phyloP scores from a whole-genome alignment of 1,140 invertebrate species.

The Cylas formicarius region DNA sequence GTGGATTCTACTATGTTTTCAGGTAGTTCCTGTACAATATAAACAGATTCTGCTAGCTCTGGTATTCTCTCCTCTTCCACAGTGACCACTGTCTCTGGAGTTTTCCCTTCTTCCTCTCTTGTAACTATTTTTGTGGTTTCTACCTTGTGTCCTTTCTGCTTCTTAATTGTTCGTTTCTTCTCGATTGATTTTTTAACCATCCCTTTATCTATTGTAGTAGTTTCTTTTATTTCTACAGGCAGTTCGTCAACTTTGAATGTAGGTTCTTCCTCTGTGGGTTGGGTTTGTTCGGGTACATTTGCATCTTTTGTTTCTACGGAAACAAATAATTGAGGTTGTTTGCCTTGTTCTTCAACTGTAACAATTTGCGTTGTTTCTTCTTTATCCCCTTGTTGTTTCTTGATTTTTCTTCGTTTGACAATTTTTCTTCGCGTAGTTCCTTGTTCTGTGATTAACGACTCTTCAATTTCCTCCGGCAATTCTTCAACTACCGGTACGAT shows the following conservation, averaged over 20 bases:
- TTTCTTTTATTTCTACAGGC: conserved; percentile 33
- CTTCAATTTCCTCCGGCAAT: conserved; percentile 13
- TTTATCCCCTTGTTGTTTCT: conserved; percentile 10
- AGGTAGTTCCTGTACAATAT: conserved; percentile 35
- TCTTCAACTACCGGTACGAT: conserved; percentile 28
- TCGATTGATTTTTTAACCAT: conserved; percentile 37
- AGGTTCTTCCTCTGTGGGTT: conserved; percentile 23
- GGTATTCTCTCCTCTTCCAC: conserved; percentile 30
- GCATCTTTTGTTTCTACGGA: conserved; percentile 40
- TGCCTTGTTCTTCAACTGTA: conserved; percentile 34
- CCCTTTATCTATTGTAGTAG: conserved; percentile 26
- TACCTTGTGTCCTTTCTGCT: conserved; percentile 33
- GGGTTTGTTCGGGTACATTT: conserved; percentile 3
- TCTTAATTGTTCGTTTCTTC: conserved; percentile 40
- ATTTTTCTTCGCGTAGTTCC: conserved; percentile 6
- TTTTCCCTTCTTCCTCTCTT: conserved; percentile 32
- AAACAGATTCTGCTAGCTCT: conserved; percentile 17
- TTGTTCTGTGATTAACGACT: conserved; percentile 8
- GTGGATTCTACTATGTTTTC: conserved; percentile 41
- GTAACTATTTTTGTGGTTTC: conserved; percentile 37
- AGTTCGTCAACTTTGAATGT: conserved; percentile 10
- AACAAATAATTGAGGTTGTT: conserved; percentile 33
- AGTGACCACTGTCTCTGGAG: conserved; percentile 31
- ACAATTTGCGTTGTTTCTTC: conserved; percentile 34
- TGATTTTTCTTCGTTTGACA: conserved; percentile 7